Base-by-base conservation (phyloP, 2,797 vertebrate species). In the Poeciliopsis gracilis region DNA sequence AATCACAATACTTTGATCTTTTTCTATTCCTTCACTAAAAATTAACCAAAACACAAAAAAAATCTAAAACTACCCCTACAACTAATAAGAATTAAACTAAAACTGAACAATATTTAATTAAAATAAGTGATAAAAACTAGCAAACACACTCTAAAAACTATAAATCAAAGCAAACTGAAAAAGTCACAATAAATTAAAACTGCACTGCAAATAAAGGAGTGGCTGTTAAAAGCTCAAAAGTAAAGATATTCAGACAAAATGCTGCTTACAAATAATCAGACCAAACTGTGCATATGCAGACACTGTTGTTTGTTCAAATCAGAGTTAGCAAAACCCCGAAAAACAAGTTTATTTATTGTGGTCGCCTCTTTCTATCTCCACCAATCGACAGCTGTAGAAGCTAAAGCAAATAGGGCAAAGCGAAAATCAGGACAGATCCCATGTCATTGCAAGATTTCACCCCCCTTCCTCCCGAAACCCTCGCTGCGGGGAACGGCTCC, bases 341-440 rank as follows among this genome's bases (percentile, higher is more conserved):
- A 61, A 66, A 75, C 23, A 57, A 75, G 63, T 38, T 67, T 12
- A 38, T 41, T 79, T 83, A 77, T 69, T 81, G 74, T 87, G 81
- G 75, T 77, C 67, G 70, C 82, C 59, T 73, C 70, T 76, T 80
- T 85, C 74, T 70, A 36, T 84, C 75, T 36, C 38, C 25, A 12
- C 70, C 83, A 73, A 87, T 57, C 81, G 86, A 90, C 89, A 89
- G 87, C 84, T 89, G 84, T 76, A 72, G 77, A 63, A 43, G 47
- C 33, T 57, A 73, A 71, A 90, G 82, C 84, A 94, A 93, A 90
- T 93, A 91, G 94, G 90, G 51, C 92, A 90, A 82, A 75, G 46
- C 38, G 28, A 72, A 93, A 93, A 45, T 88, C 86, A 94, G 94
- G 94, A 51, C 93, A 94, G 89, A 90, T 93, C 92, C 92, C 92